phyloP scores from a whole-genome alignment of 2,797 vertebrate genomes.

The Manis crassicaudata region DNA sequence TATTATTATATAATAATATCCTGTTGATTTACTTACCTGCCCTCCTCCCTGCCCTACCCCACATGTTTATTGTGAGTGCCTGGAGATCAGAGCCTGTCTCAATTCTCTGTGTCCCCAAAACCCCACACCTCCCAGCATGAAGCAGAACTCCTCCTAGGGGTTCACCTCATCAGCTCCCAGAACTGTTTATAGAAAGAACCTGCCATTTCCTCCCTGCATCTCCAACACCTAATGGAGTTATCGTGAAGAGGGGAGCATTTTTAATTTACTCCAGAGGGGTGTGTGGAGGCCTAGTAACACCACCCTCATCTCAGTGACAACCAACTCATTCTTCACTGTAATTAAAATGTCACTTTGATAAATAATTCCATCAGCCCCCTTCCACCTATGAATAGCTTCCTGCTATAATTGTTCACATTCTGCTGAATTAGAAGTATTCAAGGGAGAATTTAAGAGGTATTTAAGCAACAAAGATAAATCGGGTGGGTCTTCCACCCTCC shows the following conservation, averaged over 20 bases:
- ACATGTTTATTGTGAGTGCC: rapidly evolving
- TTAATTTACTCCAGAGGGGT: slow-evolving; percentile 43
- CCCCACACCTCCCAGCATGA: not conserved
- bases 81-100: not conserved
- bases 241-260: not conserved
- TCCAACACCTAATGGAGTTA: slow-evolving; percentile 43
- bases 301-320: slow-evolving; percentile 64
- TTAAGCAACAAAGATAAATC: slow-evolving; percentile 78
- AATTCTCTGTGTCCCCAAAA: rapidly evolving
- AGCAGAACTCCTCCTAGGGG: not conserved
- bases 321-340: slow-evolving; percentile 80
- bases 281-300: slow-evolving; percentile 36
- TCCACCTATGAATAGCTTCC: slow-evolving; percentile 77
- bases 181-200: not conserved
- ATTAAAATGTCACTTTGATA: slow-evolving; percentile 83
- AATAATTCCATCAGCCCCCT: slow-evolving; percentile 80
- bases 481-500: slow-evolving; percentile 49
- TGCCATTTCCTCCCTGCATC: not conserved
- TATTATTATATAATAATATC: rapidly evolving
- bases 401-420: slow-evolving; percentile 74
- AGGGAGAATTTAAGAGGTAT: slow-evolving; percentile 75
- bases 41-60: not conserved
- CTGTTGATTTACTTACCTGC: not conserved
- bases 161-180: not conserved
- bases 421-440: slow-evolving; percentile 76